Conservation (phyloP, 2,113 vertebrate genomes). For the Lophotis ruficrista region DNA sequence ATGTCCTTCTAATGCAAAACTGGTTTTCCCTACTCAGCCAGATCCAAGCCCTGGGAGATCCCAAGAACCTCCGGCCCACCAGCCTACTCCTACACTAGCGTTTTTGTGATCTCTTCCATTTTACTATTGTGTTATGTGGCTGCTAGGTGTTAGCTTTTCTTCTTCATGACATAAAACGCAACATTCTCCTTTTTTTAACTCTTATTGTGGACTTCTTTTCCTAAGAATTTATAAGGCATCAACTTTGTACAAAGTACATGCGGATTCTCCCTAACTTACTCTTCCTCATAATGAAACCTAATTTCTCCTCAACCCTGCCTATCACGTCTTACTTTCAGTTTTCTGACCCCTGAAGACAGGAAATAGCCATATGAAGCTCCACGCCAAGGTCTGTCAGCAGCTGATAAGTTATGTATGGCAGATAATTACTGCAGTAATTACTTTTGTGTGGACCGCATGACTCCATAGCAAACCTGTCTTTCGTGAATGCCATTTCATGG, state of each 20-base stretch:
- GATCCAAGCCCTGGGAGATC: accelerated
- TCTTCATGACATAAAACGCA: background rate
- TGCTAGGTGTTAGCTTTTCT: background rate
- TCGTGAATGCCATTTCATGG: background rate
- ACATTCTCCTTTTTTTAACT: background rate
- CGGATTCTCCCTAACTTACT: background rate
- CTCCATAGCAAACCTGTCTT: background rate
- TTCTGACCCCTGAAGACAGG: background rate
- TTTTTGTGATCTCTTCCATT: background rate
- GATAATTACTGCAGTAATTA: background rate
- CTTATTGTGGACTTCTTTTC: background rate
- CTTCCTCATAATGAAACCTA: background rate
- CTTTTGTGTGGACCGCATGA: background rate
- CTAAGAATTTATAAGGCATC: background rate
- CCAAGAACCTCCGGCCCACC: background rate
- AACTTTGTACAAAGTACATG: background rate
- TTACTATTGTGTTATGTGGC: background rate
- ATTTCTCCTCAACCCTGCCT: background rate
- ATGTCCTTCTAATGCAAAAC: background rate
- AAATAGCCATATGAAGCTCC: background rate
- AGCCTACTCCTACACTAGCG: background rate
- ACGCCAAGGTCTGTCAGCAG: background rate
- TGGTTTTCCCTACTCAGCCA: background rate
- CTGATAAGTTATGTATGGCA: background rate
- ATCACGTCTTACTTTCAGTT: background rate